phyloP scores from a whole-genome alignment of 2,797 vertebrate genomes.

The Macroramphosus scolopax region DNA sequence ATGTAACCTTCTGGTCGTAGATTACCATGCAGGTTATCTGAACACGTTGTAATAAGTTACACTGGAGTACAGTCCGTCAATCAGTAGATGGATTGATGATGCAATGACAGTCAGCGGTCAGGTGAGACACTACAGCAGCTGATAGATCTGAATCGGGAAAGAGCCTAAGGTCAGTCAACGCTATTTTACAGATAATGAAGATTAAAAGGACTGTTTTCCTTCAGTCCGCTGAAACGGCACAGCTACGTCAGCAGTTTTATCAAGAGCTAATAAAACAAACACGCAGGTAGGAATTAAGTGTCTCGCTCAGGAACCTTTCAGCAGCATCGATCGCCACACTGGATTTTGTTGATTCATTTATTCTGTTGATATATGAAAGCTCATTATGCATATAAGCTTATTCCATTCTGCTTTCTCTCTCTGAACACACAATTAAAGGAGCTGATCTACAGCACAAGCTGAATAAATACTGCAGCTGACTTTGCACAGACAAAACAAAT shows the following conservation, averaged over 20 bases:
- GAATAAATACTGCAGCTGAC: background rate
- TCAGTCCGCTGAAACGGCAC: slow-evolving; percentile 1
- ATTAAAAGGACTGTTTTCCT: too few species aligned
- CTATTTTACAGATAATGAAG: too few species aligned
- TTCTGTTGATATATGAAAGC: too few species aligned
- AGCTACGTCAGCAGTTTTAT: background rate
- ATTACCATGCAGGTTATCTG: slow-evolving; percentile 31
- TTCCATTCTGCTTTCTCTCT: slow-evolving; percentile 1
- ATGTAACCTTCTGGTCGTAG: slow-evolving; percentile 26
- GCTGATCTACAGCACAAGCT: background rate
- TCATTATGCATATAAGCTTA: slow-evolving; percentile 4
- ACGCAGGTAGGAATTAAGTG: background rate
- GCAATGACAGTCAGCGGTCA: slow-evolving; percentile 45
- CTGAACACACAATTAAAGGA: background rate
- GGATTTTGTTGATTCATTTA: slow-evolving; percentile 6
- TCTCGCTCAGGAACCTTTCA: slow-evolving; percentile 9
- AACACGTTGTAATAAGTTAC: slow-evolving; percentile 48
- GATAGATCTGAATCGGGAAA: too few species aligned
- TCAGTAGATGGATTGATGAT: slow-evolving; percentile 61
- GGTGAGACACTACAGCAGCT: slow-evolving; percentile 57
- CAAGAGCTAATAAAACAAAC: background rate
- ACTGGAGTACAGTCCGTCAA: slow-evolving; percentile 55
- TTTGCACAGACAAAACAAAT: too few species aligned
- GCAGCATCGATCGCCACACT: background rate
- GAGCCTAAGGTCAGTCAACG: too few species aligned